Evolutionary conservation across 2,113 vertebrate species (phyloP).

Genomic region (Oreotrochilus melanogaster): DNA sequence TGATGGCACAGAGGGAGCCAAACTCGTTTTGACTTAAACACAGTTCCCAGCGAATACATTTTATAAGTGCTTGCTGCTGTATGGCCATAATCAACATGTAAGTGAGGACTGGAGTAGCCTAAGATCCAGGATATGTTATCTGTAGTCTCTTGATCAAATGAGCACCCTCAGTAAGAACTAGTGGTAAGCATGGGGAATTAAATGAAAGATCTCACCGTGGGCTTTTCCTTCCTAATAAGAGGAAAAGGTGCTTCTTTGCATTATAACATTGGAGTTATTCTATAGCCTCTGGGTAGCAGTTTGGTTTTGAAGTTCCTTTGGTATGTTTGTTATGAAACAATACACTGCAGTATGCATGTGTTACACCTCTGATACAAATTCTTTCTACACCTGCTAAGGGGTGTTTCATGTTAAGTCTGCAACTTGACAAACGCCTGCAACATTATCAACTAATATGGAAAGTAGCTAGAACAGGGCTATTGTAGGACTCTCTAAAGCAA

Average conservation of each 20-base stretch:
- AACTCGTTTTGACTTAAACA: not conserved
- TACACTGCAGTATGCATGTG: rapidly evolving
- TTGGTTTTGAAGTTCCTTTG: not conserved
- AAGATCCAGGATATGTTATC: not conserved
- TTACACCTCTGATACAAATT: not conserved
- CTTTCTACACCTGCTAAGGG: not conserved
- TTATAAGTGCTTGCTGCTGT: not conserved
- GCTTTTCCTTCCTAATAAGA: not conserved
- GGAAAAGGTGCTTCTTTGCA: not conserved
- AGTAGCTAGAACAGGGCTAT: not conserved
- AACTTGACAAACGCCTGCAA: not conserved
- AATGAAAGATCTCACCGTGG: not conserved
- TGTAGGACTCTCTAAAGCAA: not conserved
- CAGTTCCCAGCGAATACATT: not conserved
- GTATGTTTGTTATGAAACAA: not conserved
- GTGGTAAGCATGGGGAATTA: not conserved
- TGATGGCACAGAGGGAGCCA: not conserved
- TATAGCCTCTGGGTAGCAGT: not conserved
- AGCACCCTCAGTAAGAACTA: not conserved
- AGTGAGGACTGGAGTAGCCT: not conserved
- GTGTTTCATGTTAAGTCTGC: not conserved
- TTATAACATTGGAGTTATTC: not conserved
- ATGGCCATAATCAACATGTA: not conserved
- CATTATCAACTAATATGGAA: not conserved
- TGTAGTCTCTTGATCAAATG: not conserved